phyloP scores from a whole-genome alignment of 2,797 vertebrate genomes.

The Scolopax rusticola region DNA sequence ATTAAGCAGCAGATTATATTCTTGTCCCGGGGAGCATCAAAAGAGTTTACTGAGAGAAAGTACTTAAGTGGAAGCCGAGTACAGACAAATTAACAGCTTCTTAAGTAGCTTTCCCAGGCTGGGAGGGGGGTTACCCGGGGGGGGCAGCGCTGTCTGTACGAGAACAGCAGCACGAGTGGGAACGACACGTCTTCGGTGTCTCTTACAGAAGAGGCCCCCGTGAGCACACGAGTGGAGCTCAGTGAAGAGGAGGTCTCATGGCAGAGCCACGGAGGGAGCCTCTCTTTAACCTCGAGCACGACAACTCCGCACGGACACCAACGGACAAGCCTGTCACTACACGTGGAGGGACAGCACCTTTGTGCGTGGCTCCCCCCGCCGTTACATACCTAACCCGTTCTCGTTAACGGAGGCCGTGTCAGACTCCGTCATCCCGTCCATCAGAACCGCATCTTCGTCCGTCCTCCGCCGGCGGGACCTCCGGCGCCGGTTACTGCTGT shows the following conservation, averaged over 20 bases:
- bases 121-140: neutral
- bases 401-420: conserved; percentile 96
- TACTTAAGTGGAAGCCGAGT: conserved; percentile 13
- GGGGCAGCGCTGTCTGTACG: neutral
- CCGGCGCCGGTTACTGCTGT: conserved; percentile 90
- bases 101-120: conserved; percentile 16
- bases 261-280: neutral
- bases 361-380: neutral
- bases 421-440: conserved; percentile 97
- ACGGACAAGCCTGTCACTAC: conserved; percentile 1
- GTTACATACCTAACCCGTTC: conserved; percentile 93
- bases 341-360: neutral
- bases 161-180: neutral
- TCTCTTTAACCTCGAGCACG: conserved; percentile 36
- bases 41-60: conserved; percentile 33
- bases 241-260: neutral
- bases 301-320: neutral
- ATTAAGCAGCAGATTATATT: neutral
- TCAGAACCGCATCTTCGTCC: conserved; percentile 94
- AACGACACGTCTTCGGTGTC: conserved; percentile 2
- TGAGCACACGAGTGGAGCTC: conserved; percentile 18
- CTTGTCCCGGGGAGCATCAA: neutral
- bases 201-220: conserved; percentile 16
- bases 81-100: conserved; percentile 18
- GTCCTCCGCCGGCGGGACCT: conserved; percentile 94